These are phyloP conservation scores for Muntiacus reevesi DNA, from an alignment of 2,113 vertebrate species.

Conservation along the genomic window DNA sequence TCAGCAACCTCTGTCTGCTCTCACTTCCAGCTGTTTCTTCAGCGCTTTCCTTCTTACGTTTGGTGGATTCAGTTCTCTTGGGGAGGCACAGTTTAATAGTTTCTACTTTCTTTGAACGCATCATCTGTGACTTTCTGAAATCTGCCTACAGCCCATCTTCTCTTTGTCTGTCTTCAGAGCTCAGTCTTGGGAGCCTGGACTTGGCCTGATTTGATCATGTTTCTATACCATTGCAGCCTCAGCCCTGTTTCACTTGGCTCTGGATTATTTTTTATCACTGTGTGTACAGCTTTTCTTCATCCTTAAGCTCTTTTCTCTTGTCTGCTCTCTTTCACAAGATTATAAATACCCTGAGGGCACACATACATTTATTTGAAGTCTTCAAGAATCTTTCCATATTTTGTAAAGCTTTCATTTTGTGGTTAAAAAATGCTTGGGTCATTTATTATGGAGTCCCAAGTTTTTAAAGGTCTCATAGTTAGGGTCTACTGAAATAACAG, in stretches of 20 bases:
- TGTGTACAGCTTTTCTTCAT: background rate
- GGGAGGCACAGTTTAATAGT: background rate
- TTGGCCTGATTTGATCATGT: background rate
- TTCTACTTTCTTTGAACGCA: background rate
- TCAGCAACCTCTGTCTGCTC: background rate
- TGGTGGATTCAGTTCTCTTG: background rate
- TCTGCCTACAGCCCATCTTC: background rate
- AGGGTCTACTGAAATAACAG: background rate
- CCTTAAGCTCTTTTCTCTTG: background rate
- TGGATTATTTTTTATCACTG: background rate
- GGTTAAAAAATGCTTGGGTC: background rate
- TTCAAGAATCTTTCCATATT: background rate
- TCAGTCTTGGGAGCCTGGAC: background rate
- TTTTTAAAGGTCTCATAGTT: background rate
- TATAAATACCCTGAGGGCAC: background rate
- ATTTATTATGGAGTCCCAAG: background rate
- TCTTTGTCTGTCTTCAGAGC: background rate
- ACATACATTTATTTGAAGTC: background rate
- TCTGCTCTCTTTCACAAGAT: background rate
- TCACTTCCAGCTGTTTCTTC: background rate
- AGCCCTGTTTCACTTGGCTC: background rate
- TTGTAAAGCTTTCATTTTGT: background rate
- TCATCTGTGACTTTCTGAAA: background rate
- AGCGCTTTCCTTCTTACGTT: background rate
- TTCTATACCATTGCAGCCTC: background rate